Base-by-base conservation (phyloP, 2,797 vertebrate genomes). In the Chelon auratus region DNA sequence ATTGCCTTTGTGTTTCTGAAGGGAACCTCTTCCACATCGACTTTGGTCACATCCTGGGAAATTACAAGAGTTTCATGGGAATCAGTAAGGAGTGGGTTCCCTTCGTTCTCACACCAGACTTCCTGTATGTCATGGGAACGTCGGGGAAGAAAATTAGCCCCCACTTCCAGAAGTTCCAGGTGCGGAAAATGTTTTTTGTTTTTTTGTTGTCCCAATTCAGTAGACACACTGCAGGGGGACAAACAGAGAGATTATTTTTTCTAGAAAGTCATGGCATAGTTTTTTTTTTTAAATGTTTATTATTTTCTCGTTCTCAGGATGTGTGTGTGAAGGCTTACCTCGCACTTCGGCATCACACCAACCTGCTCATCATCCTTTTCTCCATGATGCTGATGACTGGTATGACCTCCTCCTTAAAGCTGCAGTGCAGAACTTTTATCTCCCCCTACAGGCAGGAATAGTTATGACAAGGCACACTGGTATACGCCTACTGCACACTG, bases 21-120 rank as follows among this genome's bases (percentile, higher is more conserved):
- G 98, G 98, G 75, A 99, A 99, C 82, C 95, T 99, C 45, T 99
- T 99, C 91, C 98, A 99, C 87, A 99, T 99, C 15, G 98, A 99
- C 90, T 99, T 99, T 58, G 98, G 98, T 43, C 98, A 99, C 92
- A 99, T 99, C 93, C 96, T 99, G 92, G 98, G 98, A 63, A 99
- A 99, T 84, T 99, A 99, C 52, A 99, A 99, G 94, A 99, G 97
- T 78, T 99, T 99, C 86, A 94, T 99, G 92, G 98, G 98, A 75
- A 97, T 99, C 91, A 99, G 96, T 89, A 99, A 98, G 88, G 98
- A 99, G 85, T 95, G 98, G 92, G 98, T 99, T 77, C 98, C 98
- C 36, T 99, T 99, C 75, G 98, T 99, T 67, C 93, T 99, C 68
- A 99, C 98, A 5, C 98, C 98, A 0, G 98, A 99, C 93, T 99